Evolutionary conservation across 2,113 vertebrate species (phyloP).

Genomic region (Sinosuthora webbiana): DNA sequence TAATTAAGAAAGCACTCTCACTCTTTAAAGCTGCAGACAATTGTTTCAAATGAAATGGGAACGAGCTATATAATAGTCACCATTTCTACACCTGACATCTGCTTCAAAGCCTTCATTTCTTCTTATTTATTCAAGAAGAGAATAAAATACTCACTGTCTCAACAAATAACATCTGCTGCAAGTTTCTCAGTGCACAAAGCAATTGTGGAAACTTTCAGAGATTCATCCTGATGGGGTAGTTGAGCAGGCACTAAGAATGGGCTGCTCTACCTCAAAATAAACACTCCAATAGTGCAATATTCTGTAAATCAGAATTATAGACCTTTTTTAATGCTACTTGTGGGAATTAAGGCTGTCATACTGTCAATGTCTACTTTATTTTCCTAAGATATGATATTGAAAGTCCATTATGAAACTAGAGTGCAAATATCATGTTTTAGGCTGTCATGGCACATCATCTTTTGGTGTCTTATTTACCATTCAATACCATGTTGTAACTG

Average conservation of each 20-base stretch:
- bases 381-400: background rate
- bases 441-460: background rate
- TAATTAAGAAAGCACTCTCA: background rate
- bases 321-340: background rate
- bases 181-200: background rate
- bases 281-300: background rate
- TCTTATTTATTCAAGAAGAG: background rate
- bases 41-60: background rate
- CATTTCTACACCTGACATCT: background rate
- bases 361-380: background rate
- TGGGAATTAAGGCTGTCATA: background rate
- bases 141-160: background rate
- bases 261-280: background rate
- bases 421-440: background rate
- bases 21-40: background rate
- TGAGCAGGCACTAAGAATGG: background rate
- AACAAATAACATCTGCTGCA: background rate
- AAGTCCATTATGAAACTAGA: background rate
- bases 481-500: background rate
- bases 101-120: background rate
- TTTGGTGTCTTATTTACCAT: background rate
- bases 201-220: background rate
- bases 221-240: background rate
- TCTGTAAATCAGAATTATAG: background rate
- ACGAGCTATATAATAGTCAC: background rate